Percentiles rank a stretch among this genome's conserved stretches.
Conservation (phyloP, 2,113 vertebrate species). For the Cathartes aura region DNA sequence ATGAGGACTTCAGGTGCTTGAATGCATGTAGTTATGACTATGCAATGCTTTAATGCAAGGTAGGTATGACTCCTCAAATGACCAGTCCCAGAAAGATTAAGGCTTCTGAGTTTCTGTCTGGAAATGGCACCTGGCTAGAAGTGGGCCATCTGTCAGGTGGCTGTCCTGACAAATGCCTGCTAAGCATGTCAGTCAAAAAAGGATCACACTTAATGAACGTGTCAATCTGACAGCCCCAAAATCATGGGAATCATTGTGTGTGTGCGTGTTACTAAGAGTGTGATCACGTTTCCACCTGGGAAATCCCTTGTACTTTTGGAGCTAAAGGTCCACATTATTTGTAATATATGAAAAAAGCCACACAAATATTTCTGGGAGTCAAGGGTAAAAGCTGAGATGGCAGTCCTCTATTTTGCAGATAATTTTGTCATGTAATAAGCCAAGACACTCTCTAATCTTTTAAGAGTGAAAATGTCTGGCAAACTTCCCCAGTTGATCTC, state of each 20-base stretch:
- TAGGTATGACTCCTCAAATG: neutral
- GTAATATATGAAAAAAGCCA: neutral
- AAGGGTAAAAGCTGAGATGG: neutral
- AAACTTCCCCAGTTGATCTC: neutral
- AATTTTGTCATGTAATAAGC: neutral
- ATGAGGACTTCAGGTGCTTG: neutral
- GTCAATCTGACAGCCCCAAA: neutral
- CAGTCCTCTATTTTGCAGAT: neutral
- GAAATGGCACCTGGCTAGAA: neutral
- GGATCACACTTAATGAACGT: rapidly evolving
- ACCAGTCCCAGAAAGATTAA: neutral
- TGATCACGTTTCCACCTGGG: neutral
- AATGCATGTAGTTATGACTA: neutral
- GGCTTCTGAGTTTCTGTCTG: neutral
- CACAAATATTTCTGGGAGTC: neutral
- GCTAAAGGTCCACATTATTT: neutral
- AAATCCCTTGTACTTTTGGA: neutral
- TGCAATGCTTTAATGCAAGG: neutral
- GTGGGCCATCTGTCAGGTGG: neutral
- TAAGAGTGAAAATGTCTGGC: neutral
- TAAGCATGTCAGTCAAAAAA: neutral
- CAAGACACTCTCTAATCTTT: neutral
- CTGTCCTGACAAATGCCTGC: neutral
- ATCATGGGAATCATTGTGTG: neutral
- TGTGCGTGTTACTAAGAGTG: neutral